Conservation (phyloP, 2,113 vertebrate species). For the Tragelaphus imberbis region DNA sequence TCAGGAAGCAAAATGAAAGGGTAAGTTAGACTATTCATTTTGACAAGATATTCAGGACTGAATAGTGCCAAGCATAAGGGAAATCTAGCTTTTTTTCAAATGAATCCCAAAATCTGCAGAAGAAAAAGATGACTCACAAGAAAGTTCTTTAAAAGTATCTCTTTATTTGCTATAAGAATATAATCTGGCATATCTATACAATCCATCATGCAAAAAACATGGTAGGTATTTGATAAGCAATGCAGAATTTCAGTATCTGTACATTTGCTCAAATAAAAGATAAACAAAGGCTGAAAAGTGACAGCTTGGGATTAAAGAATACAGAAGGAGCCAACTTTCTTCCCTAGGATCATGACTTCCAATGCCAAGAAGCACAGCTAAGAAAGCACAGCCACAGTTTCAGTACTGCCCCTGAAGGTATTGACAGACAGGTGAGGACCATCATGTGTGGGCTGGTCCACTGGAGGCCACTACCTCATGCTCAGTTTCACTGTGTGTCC, state of each 20-base stretch:
- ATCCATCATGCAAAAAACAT: slow-evolving; percentile 29
- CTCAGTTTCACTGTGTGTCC: not conserved
- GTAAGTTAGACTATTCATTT: not conserved
- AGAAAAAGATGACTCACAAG: slow-evolving; percentile 43
- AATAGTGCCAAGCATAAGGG: not conserved
- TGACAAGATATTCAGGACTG: not conserved
- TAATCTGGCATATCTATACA: slow-evolving; percentile 67
- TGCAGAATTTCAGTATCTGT: slow-evolving; percentile 19
- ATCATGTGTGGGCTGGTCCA: not conserved
- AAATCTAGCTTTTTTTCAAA: slow-evolving; percentile 5
- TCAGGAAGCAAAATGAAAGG: not conserved
- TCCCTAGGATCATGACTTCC: not conserved
- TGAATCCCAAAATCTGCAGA: not conserved
- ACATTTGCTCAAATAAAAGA: not conserved
- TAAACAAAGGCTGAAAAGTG: slow-evolving; percentile 38
- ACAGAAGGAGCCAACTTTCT: not conserved
- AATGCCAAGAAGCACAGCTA: not conserved
- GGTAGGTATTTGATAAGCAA: slow-evolving; percentile 46
- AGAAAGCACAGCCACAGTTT: not conserved
- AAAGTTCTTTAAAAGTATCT: slow-evolving; percentile 58
- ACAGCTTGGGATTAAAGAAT: not conserved
- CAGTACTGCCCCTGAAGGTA: not conserved
- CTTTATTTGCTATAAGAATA: slow-evolving; percentile 69
- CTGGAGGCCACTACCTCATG: not conserved
- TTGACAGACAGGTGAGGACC: not conserved